phyloP scores from a whole-genome alignment of 2,888 invertebrate genomes.

The Dilophus febrilis region DNA sequence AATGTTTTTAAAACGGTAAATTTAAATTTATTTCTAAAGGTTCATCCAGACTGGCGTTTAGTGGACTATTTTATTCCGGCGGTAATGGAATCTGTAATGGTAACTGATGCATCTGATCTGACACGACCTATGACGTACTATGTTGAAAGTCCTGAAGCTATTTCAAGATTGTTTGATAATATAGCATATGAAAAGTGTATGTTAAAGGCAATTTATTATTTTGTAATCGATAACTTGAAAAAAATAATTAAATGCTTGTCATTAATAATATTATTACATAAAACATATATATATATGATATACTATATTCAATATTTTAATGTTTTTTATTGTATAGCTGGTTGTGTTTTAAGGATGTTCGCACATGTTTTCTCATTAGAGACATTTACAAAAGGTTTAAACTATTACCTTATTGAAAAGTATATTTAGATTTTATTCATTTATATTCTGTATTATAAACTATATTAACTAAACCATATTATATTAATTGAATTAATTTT shows the following conservation, averaged over 20 bases:
- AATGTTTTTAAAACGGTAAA: too few species aligned
- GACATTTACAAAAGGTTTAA: slow-evolving; percentile 37
- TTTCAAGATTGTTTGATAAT: slow-evolving; percentile 63
- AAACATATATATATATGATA: slow-evolving; percentile 7
- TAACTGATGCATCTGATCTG: slow-evolving; percentile 50
- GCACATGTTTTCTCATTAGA: slow-evolving; percentile 32
- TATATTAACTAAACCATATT: not conserved
- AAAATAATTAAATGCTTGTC: too few species aligned
- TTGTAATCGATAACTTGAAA: not conserved
- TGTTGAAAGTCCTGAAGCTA: slow-evolving; percentile 68
- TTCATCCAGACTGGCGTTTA: slow-evolving; percentile 46
- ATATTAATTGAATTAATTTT: too few species aligned
- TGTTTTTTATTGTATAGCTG: slow-evolving; percentile 29
- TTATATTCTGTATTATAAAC: too few species aligned
- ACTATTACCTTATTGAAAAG: slow-evolving; percentile 29
- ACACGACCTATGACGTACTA: slow-evolving; percentile 69
- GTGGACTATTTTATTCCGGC: slow-evolving; percentile 60
- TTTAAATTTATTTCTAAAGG: too few species aligned
- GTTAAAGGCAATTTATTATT: slow-evolving; percentile 29
- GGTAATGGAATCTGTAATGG: slow-evolving; percentile 55
- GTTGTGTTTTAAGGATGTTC: slow-evolving; percentile 40
- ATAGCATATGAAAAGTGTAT: slow-evolving; percentile 85
- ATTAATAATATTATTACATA: slow-evolving; percentile 20
- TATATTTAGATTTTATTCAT: slow-evolving; percentile 14
- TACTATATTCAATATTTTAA: too few species aligned